Evolutionary conservation across 1,140 invertebrate species (phyloP), one percentile per base, ranked within the genome.

Genomic region (Aphaenogaster floridana): DNA sequence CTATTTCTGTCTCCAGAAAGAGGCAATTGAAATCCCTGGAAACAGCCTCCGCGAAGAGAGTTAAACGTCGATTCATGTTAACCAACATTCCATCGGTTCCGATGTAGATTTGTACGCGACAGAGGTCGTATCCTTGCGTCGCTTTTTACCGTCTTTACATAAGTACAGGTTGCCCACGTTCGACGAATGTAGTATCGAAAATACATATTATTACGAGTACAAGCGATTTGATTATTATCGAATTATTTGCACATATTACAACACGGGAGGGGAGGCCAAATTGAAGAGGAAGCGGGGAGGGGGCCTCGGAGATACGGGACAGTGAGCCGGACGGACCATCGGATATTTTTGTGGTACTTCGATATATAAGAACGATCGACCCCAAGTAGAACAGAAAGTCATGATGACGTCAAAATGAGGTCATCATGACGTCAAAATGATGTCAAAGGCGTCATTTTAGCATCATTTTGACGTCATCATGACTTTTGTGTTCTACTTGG

Each of bases 191-290:
- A 91, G 83, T 92, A 92, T 92, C 92, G 92, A 93, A 93, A 93
- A 93, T 92, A 92, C 92, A 90, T 91, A 86, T 87, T 78, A 89
- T 86, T 45, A 84, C 69, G 84, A 85, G 78, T 90, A 92, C 71
- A 88, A 92, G 88, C 88, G 50, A 91, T 92, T 90, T 92, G 90
- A 92, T 92, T 92, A 91, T 91, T 92, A 90, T 91, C 91, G 93
- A 94, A 94, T 94, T 93, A 93, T 94, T 92, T 93, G 93, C 93
- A 93, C 92, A 91, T 90, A 93, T 93, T 48, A 93, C 92, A 92
- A 88, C 81, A 90, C 87, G 87, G 84, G 34, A 89, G 59, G 69
- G 54, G 72, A 63, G 52, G 80, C 64, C 86, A 90, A 83, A 90
- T 64, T 57, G 52, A 91, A 76, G 76, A 76, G 78, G 79, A 66